A percentile compares a stretch with the other conserved stretches of the same genome.
phyloP scores from a whole-genome alignment of 1,140 invertebrate species.

The Drosophila sucinea region DNA sequence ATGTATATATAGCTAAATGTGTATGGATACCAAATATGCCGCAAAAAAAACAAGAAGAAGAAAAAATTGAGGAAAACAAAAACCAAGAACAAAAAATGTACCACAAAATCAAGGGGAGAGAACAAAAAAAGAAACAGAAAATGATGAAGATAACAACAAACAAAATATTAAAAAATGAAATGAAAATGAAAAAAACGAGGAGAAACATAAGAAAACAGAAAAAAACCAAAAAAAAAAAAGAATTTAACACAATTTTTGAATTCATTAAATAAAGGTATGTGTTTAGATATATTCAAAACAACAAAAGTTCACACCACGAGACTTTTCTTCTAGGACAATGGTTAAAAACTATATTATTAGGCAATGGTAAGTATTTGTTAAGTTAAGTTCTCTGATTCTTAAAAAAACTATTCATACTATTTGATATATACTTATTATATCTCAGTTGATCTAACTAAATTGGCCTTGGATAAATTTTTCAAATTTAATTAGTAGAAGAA shows the following conservation, averaged over 20 bases:
- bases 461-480: no score
- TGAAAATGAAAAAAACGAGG: slow-evolving; percentile 39
- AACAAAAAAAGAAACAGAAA: slow-evolving; percentile 66
- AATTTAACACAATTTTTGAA: slow-evolving; percentile 82
- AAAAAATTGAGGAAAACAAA: slow-evolving; percentile 24
- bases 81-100: slow-evolving; percentile 35
- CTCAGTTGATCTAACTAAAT: no score
- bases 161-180: slow-evolving; percentile 35
- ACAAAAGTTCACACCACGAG: slow-evolving; percentile 23
- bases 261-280: slow-evolving; percentile 82
- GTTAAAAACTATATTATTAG: no score
- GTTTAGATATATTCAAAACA: slow-evolving; percentile 81
- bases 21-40: slow-evolving; percentile 16
- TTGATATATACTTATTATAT: no score
- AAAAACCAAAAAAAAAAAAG: slow-evolving; percentile 61
- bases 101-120: slow-evolving; percentile 27
- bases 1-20: not conserved
- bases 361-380: not conserved
- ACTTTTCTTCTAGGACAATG: slow-evolving; percentile 20
- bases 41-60: slow-evolving; percentile 58
- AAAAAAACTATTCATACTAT: no score
- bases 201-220: slow-evolving; percentile 31
- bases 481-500: not conserved
- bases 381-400: no score
- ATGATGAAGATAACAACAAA: slow-evolving; percentile 34